Evolutionary conservation across 2,113 vertebrate species (phyloP), one percentile per base, ranked within the genome.

Genomic region (Pholis gunnellus): DNA sequence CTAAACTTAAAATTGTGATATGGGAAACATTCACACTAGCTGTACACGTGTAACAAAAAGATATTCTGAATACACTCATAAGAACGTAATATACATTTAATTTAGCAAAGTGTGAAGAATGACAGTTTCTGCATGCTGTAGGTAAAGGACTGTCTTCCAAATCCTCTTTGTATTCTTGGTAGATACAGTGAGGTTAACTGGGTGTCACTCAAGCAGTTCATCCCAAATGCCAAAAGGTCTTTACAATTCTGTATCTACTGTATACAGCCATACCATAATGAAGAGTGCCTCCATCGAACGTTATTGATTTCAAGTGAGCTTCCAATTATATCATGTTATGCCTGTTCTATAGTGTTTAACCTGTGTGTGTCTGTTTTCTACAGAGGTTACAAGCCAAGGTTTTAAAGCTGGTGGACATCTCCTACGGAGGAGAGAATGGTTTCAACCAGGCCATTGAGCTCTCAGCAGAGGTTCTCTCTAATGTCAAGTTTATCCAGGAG

Each of bases 401-500:
- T 92, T 95, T 99, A 94, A 99, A 99, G 95, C 95, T 99, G 94
- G 98, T 99, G 93, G 98, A 99, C 93, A 99, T 99, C 93, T 99
- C 98, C 25, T 99, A 99, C 2, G 98, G 98, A 91, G 98, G 98
- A 91, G 98, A 99, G 94, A 99, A 99, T 90, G 98, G 98, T 93
- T 99, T 99, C 91, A 99, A 99, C 94, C 98, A 99, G 95, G 98
- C 98, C 81, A 99, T 99, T 83, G 98, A 99, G 87, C 96, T 99
- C 78, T 99, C 98, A 69, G 98, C 98, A 77, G 98, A 99, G 88
- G 98, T 99, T 89, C 97, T 99, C 82, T 99, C 97, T 91, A 99
- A 99, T 91, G 98, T 99, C 94, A 99, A 99, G 94, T 99, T 99
- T 94, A 99, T 99, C 92, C 98, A 99, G 94, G 98, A 99, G 93